Evolutionary conservation across 2,888 invertebrate genomes (phyloP).

Genomic region (Choristoneura rosaceana): DNA sequence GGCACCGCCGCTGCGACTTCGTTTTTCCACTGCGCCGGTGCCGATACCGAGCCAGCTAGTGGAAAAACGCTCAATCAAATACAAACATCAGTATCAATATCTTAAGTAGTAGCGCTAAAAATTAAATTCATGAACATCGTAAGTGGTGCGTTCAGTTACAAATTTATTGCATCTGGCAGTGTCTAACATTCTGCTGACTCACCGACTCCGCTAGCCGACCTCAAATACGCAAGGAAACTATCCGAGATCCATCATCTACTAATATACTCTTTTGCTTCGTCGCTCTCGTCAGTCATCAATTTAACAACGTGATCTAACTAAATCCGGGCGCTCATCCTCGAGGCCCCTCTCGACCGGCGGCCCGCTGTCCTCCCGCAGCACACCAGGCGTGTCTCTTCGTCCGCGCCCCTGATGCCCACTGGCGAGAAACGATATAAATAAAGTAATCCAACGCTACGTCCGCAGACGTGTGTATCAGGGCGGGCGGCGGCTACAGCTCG

Average conservation of each 20-base stretch:
- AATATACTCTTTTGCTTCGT: slow-evolving; percentile 9
- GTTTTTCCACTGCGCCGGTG: too few relatives aligned
- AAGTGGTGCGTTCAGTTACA: slow-evolving; percentile 24
- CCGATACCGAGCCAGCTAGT: neutral
- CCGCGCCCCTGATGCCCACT: too few relatives aligned
- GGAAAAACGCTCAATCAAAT: neutral
- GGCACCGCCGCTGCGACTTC: too few relatives aligned
- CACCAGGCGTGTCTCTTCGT: too few relatives aligned
- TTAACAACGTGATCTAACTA: neutral
- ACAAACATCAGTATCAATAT: neutral
- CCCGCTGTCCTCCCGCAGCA: too few relatives aligned
- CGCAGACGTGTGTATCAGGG: too few relatives aligned
- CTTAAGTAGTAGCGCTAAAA: slow-evolving; percentile 11
- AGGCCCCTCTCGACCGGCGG: neutral
- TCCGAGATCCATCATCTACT: slow-evolving; percentile 3
- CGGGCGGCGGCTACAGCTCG: slow-evolving; percentile 55
- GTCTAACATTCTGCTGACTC: neutral
- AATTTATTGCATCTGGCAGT: slow-evolving; percentile 37
- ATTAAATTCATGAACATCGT: slow-evolving; percentile 3
- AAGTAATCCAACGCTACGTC: too few relatives aligned
- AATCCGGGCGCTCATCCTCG: neutral
- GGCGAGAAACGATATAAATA: too few relatives aligned
- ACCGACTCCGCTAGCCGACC: slow-evolving; percentile 10
- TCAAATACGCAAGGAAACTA: neutral
- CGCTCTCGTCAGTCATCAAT: neutral